Base-by-base conservation (phyloP, 2,888 invertebrate genomes). In the Scaptomyza polygonia region DNA sequence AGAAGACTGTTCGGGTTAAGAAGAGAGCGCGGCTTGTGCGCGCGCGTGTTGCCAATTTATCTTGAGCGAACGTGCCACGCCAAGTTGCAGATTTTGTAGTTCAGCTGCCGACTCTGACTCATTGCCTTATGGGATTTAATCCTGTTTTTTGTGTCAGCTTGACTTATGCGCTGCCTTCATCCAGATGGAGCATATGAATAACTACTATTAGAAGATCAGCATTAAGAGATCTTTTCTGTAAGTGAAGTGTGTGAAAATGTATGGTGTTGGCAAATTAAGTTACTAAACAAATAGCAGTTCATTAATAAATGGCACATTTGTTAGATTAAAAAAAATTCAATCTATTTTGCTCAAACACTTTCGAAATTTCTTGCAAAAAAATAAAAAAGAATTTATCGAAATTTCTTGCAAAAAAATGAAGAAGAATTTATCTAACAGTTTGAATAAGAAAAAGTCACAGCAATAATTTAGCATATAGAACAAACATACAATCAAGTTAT, bases 41-140 rank as follows among this genome's bases (percentile, higher is more conserved):
- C 21, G 74, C 86, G 86, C 82, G 86, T 82, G 86, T 86, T 83
- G 77, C 84, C 81, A 80, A 82, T 82, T 82, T 82, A 86, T 86
- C 79, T 85, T 72, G 48, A 51, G 64, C 64, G 67, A 71, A 9
- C 39, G 58, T 65, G 66, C 53, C 66, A 65, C 67, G 63, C 58
- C 72, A 72, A 63, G 67, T 67, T 82, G 72, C 65, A 79, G 77
- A 72, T 72, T 72, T 79, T 72, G 72, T 59, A 62, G 61, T 52
- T 63, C 70, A 72, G 52, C 75, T 72, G 53, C 70, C 12, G 63
- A n/a, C 58, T 56, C 64, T 79, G 86, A 85, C 67, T 80, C 86
- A 79, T 64, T 64, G 56, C 75, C 64, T 67, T 59, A 29, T 47
- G 52, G 52, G 44, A 61, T 62, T 25, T 85, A 79, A 79, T 79